These are phyloP conservation scores for Polypedilum pembai DNA, from an alignment of 1,140 invertebrate genomes.

Conservation along the genomic window DNA sequence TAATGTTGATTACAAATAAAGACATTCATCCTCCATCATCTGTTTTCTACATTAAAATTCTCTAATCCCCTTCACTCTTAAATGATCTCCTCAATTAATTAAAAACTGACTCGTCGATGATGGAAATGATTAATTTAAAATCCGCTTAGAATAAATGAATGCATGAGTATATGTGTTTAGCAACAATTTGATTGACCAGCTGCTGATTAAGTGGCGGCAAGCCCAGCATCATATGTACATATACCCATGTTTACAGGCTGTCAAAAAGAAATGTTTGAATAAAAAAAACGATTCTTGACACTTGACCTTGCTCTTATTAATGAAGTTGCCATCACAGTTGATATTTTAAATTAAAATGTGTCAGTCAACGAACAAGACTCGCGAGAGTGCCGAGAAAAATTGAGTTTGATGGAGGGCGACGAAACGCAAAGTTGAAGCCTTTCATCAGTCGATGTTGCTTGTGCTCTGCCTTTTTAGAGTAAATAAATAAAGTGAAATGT, in stretches of 20 bases:
- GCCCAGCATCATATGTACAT: not conserved
- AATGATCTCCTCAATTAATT: no score
- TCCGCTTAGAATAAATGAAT: no score
- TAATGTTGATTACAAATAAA: no score
- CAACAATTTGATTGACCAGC: not conserved
- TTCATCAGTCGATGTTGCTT: not conserved
- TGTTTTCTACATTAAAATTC: no score
- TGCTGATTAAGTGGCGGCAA: conserved; percentile 15
- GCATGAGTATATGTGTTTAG: no score
- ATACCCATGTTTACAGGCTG: not conserved
- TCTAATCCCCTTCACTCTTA: no score
- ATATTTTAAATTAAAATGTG: no score
- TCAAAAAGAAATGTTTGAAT: not conserved
- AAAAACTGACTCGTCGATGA: no score
- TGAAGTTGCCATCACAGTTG: not conserved
- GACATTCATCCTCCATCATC: no score
- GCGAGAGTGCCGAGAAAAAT: not conserved
- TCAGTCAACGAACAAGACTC: no score
- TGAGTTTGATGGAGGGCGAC: not conserved
- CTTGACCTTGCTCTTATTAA: not conserved
- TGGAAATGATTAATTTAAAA: no score
- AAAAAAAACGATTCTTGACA: not conserved
- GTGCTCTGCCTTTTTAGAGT: not conserved
- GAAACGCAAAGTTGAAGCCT: not conserved
- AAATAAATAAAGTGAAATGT: not conserved